Evolutionary conservation across 2,797 vertebrate species (phyloP).

Genomic region (Microctenopoma steveboyesi): DNA sequence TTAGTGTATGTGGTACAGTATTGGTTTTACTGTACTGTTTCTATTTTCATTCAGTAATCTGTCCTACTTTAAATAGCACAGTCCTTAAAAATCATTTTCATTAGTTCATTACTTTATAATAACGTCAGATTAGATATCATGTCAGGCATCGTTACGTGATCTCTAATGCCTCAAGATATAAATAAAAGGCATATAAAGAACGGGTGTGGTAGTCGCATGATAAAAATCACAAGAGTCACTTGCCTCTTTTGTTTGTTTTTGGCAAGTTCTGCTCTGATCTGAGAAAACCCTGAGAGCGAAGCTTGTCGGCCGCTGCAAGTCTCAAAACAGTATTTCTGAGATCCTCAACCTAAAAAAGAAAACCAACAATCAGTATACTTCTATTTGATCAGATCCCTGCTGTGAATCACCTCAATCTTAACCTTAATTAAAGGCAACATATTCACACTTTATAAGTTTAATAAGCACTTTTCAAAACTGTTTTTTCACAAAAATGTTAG

Average conservation of each 20-base stretch:
- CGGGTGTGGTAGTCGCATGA: neutral
- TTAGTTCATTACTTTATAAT: neutral
- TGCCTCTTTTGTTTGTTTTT: slow-evolving; percentile 86
- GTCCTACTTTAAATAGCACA: neutral
- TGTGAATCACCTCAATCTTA: neutral
- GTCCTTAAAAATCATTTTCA: slow-evolving; percentile 19
- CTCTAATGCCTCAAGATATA: neutral
- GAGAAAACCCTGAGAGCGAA: slow-evolving; percentile 81
- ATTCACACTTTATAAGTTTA: no score
- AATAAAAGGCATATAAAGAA: neutral
- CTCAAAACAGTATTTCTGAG: slow-evolving; percentile 81
- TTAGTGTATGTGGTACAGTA: neutral
- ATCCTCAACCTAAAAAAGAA: slow-evolving; percentile 74
- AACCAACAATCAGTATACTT: no score
- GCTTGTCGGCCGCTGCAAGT: slow-evolving; percentile 80
- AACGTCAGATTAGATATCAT: neutral
- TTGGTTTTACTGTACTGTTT: neutral
- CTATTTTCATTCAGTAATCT: neutral
- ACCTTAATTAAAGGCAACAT: no score
- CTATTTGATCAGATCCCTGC: neutral
- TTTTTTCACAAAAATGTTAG: no score
- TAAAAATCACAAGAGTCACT: slow-evolving; percentile 23
- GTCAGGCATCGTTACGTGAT: neutral
- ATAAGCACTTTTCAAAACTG: neutral
- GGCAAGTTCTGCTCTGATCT: slow-evolving; percentile 81